These are phyloP conservation scores for Priocnemis perturbator DNA, from an alignment of 2,888 invertebrate genomes.

Conservation along the genomic window DNA sequence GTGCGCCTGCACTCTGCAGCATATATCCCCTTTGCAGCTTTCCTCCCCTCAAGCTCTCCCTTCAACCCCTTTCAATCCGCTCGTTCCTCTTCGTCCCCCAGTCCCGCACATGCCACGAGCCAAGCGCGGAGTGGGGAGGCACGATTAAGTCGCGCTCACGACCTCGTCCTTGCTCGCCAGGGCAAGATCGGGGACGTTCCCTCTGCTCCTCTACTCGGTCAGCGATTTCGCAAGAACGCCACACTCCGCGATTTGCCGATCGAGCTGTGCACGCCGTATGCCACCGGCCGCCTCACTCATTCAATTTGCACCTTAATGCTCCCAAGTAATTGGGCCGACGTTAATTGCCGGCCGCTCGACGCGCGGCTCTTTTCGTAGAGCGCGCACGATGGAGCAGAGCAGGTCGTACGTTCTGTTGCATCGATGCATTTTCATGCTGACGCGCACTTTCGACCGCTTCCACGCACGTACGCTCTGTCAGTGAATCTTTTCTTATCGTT, in stretches of 20 bases:
- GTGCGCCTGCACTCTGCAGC: slow-evolving; percentile 46
- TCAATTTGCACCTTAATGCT: too few species aligned
- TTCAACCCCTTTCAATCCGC: too few species aligned
- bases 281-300: too few species aligned
- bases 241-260: background rate
- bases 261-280: background rate
- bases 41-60: background rate
- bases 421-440: too few species aligned
- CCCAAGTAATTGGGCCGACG: too few species aligned
- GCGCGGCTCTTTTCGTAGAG: background rate
- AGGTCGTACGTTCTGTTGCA: too few species aligned
- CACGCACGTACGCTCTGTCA: too few species aligned
- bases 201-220: slow-evolving; percentile 26
- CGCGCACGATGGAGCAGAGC: background rate
- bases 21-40: slow-evolving; percentile 33
- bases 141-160: slow-evolving; percentile 51
- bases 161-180: slow-evolving; percentile 53
- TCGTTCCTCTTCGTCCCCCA: background rate
- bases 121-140: background rate
- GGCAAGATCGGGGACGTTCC: slow-evolving; percentile 51
- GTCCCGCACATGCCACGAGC: background rate
- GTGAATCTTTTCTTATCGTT: too few species aligned
- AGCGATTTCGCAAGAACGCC: slow-evolving; percentile 25
- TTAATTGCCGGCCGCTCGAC: too few species aligned
- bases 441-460: too few species aligned